Evolutionary conservation across 1,140 invertebrate species (phyloP).

Genomic region (Danaus melanippus): DNA sequence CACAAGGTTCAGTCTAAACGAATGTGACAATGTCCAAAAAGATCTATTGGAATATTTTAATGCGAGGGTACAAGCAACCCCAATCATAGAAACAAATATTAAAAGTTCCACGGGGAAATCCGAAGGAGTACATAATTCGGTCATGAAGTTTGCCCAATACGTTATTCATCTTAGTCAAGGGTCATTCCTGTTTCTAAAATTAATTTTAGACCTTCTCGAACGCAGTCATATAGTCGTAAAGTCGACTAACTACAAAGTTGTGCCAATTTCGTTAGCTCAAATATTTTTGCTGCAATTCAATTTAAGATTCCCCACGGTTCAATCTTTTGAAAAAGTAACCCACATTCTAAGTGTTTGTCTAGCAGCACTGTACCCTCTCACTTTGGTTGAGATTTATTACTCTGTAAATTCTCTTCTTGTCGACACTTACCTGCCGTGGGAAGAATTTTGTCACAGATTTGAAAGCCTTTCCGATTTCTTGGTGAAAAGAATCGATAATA

Average conservation of each 20-base stretch:
- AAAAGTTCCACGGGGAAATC: conserved; percentile 80
- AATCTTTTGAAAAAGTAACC: conserved; percentile 91
- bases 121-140: conserved; percentile 75
- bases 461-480: conserved; percentile 88
- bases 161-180: conserved; percentile 87
- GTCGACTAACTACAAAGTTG: conserved; percentile 92
- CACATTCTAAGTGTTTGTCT: conserved; percentile 91
- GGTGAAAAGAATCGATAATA: conserved; percentile 86
- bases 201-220: conserved; percentile 95
- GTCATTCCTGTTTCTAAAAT: conserved; percentile 92
- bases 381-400: conserved; percentile 92
- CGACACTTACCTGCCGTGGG: conserved; percentile 86
- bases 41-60: conserved; percentile 92
- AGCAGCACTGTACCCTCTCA: conserved; percentile 91
- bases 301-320: conserved; percentile 89
- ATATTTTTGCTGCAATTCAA: conserved; percentile 96
- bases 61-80: conserved; percentile 83
- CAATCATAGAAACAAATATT: conserved; percentile 88
- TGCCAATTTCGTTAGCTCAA: conserved; percentile 93
- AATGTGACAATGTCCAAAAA: conserved; percentile 83
- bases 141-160: conserved; percentile 88
- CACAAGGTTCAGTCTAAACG: conserved; percentile 80
- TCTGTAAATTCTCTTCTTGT: conserved; percentile 90
- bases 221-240: conserved; percentile 94
- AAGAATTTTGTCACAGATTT: conserved; percentile 90